These are phyloP conservation scores for Galaxea fascicularis DNA, from an alignment of 92 coral and sea anemone genomes.

Conservation along the genomic window DNA sequence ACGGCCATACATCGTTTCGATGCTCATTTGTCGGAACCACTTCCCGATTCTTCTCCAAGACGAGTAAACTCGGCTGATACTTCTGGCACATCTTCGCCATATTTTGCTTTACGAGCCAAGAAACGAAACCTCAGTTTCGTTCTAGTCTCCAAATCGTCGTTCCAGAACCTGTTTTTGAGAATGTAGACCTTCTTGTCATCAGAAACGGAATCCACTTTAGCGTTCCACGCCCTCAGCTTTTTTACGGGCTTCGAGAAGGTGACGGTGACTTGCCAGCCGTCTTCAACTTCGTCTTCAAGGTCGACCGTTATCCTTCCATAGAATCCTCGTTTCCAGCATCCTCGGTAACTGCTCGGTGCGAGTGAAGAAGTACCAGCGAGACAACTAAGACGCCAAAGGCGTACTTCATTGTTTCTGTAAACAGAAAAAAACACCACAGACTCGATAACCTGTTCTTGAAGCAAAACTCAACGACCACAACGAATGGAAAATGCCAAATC, in stretches of 20 bases:
- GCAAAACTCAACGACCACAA: no score
- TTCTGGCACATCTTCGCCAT: not conserved
- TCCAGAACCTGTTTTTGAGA: conserved; percentile 35
- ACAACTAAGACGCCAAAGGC: not conserved
- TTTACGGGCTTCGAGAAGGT: conserved; percentile 39
- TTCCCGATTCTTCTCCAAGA: conserved; percentile 37
- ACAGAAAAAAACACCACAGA: not conserved
- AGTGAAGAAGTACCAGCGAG: conserved; percentile 5
- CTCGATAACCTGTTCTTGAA: no score
- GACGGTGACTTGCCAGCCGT: conserved; percentile 61
- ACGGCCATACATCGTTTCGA: not conserved
- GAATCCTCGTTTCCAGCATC: conserved; percentile 46
- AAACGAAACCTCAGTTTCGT: conserved; percentile 10
- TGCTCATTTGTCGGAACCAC: conserved; percentile 5
- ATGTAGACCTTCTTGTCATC: conserved; percentile 19
- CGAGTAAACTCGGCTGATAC: conserved; percentile 32
- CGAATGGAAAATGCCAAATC: no score
- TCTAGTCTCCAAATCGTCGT: conserved; percentile 4
- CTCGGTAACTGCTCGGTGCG: conserved; percentile 14
- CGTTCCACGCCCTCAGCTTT: conserved; percentile 21
- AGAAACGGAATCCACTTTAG: conserved; percentile 26
- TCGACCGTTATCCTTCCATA: conserved; percentile 32
- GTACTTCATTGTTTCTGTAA: conserved; percentile 17
- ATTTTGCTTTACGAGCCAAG: conserved; percentile 7
- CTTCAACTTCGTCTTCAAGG: conserved; percentile 44